phyloP scores from a whole-genome alignment of 2,797 vertebrate genomes.

The Artibeus lituratus region DNA sequence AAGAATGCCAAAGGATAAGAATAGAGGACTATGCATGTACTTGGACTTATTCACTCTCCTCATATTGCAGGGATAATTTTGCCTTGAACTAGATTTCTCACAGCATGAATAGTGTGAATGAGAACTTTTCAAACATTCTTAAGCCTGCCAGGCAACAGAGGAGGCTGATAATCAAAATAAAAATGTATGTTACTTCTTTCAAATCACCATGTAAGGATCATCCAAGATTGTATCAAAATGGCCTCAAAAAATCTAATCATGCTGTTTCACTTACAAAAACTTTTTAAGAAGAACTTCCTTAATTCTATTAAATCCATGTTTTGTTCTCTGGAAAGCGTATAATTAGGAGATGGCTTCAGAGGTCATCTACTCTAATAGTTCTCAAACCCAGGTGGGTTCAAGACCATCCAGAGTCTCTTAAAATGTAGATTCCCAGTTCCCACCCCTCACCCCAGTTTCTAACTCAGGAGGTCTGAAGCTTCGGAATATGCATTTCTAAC shows the following conservation, averaged over 20 bases:
- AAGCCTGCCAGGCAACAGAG: not conserved
- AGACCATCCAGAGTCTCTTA: not conserved
- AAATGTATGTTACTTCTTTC: constrained; percentile 38
- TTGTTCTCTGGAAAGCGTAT: not conserved
- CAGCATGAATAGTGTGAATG: not conserved
- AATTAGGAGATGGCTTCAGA: not conserved
- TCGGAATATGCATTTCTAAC: not conserved
- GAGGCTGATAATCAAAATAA: constrained; percentile 38
- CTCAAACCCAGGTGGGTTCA: not conserved
- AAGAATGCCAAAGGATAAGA: not conserved
- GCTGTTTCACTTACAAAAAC: not conserved
- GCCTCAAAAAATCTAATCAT: constrained; percentile 19
- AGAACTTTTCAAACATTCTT: constrained; percentile 31
- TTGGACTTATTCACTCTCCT: constrained; percentile 10
- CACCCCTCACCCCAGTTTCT: not conserved
- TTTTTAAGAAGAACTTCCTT: not conserved
- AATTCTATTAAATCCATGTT: not conserved
- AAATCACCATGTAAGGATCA: constrained; percentile 7
- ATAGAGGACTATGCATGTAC: not conserved
- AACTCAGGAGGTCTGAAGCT: not conserved
- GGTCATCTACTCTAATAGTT: not conserved
- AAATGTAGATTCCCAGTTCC: not conserved
- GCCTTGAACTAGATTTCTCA: constrained; percentile 45
- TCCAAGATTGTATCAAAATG: not conserved
- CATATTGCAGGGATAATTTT: not conserved